Conservation (phyloP, 1,140 invertebrate genomes). For the Heterodera schachtii region DNA sequence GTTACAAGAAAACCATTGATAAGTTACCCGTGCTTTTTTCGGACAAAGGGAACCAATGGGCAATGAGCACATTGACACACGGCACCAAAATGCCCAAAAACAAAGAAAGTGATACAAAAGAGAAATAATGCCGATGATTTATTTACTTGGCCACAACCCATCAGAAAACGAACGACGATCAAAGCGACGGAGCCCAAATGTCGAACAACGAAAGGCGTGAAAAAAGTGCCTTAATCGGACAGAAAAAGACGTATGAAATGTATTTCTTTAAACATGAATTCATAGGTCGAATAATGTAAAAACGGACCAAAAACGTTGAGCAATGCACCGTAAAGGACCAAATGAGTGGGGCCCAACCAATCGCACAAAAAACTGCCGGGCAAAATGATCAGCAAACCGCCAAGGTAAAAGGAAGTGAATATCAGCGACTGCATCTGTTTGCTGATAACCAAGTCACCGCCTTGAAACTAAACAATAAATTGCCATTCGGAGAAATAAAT, state of each 20-base stretch:
- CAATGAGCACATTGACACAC: conserved; percentile 63
- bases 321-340: conserved; percentile 59
- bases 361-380: conserved; percentile 56
- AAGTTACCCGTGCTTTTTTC: conserved; percentile 59
- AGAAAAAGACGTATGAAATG: too few species aligned
- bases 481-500: too few species aligned
- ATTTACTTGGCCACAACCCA: conserved; percentile 60
- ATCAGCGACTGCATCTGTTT: conserved; percentile 57
- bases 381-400: conserved; percentile 55
- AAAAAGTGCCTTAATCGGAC: conserved; percentile 43
- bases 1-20: neutral
- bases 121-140: conserved; percentile 21
- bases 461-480: conserved; percentile 33
- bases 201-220: conserved; percentile 54
- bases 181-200: conserved; percentile 41
- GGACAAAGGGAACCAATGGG: conserved; percentile 58
- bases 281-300: neutral
- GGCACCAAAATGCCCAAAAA: conserved; percentile 59
- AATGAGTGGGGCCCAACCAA: conserved; percentile 44
- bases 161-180: conserved; percentile 48
- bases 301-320: conserved; percentile 61
- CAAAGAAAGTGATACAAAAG: neutral
- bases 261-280: too few species aligned
- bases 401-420: conserved; percentile 62
- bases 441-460: conserved; percentile 56